Base-by-base conservation (phyloP, 2,797 vertebrate species). In the Spinus pinus region DNA sequence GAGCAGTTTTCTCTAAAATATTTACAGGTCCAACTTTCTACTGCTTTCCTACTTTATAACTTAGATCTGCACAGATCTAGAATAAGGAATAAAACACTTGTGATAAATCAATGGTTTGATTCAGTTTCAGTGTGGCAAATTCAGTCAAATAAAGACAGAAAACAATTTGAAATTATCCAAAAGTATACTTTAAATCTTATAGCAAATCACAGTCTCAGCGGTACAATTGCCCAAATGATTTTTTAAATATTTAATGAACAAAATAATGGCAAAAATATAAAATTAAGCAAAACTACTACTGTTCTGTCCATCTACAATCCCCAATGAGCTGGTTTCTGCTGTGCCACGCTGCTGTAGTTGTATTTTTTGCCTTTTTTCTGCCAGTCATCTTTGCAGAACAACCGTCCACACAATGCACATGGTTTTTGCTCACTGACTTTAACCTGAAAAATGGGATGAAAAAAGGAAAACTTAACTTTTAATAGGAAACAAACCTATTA, bases 31-130 rank as follows among this genome's bases (percentile, higher is more conserved):
- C 39, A 96, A 77, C 53, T 95, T 95, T 96, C 94, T 94, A 96
- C 56, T 81, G 72, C 83, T 95, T 97, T 96, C 77, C 82, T 95
- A 74, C 77, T 97, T 98, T 96, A 94, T 93, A 93, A 89, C 41
- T 94, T 71, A 92, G 92, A 95, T 95, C 85, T 96, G 92, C 91
- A 91, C 84, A 96, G 61, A 86, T 39, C 6, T 35, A 80, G 80
- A 91, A 77, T 61, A 75, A 87, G 94, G 86, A 77, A 79, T 81
- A 85, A 91, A 93, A 28, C 41, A 37, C 15, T 73, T 82, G 39
- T 64, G 62, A 74, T 44, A 72, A 73, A 94, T 61, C 73, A 91
- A 11, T 44, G 30, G 4, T 51, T 92, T 83, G 25, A 53, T 56
- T 72, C n/a, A 6, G 49, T 86, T 86, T 92, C 70, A 75, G 6